Conservation (phyloP, 2,113 vertebrate genomes). For the Semnornis frantzii region DNA sequence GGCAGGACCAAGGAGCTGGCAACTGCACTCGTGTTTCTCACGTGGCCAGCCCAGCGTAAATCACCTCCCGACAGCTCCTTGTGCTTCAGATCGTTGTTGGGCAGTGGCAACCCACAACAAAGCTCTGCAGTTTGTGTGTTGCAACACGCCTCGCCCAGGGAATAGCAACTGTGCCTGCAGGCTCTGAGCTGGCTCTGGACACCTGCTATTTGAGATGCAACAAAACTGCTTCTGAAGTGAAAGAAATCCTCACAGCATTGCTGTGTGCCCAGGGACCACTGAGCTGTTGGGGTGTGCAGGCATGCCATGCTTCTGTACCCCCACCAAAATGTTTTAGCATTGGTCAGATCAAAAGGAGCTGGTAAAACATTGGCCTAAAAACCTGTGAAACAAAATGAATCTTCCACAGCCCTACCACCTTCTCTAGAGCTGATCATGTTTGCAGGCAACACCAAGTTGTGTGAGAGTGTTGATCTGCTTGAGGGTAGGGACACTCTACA, state of each 20-base stretch:
- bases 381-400: not conserved
- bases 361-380: not conserved
- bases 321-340: not conserved
- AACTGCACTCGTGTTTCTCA: slow-evolving; percentile 5
- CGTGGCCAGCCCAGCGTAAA: not conserved
- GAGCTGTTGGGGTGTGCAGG: not conserved
- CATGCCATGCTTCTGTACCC: not conserved
- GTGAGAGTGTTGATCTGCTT: no score
- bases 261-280: not conserved
- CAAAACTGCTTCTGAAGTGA: slow-evolving; percentile 64
- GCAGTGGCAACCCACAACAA: slow-evolving; percentile 51
- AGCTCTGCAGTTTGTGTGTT: slow-evolving; percentile 26
- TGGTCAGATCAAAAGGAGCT: not conserved
- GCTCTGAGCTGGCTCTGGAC: slow-evolving; percentile 6
- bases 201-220: slow-evolving; percentile 41
- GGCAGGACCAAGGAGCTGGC: slow-evolving; percentile 32
- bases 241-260: slow-evolving; percentile 37
- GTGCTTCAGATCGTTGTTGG: slow-evolving; percentile 16
- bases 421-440: not conserved
- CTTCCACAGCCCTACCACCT: not conserved
- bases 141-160: not conserved
- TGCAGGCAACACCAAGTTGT: no score
- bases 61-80: slow-evolving; percentile 52
- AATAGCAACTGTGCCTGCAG: not conserved
- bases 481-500: no score